A percentile compares a stretch with the other conserved stretches of the same genome.
These are phyloP conservation scores for Drosophila hamatofila DNA, from an alignment of 2,888 invertebrate species.

Conservation along the genomic window DNA sequence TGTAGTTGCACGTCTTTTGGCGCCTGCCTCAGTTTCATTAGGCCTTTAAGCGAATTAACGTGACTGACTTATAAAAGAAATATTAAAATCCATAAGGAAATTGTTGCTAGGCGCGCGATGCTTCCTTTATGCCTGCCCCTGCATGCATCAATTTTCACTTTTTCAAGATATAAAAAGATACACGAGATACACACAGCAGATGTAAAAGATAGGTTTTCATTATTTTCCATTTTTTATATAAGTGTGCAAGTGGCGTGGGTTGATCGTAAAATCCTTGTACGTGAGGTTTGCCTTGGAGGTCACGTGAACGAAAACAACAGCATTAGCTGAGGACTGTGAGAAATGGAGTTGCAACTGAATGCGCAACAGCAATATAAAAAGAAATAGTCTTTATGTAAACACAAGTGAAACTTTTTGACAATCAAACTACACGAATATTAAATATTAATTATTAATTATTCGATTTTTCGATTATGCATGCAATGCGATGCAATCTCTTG, in stretches of 20 bases:
- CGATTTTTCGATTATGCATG: slow-evolving; percentile 67
- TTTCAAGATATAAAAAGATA: slow-evolving; percentile 64
- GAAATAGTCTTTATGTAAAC: slow-evolving; percentile 55
- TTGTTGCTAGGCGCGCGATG: slow-evolving; percentile 48
- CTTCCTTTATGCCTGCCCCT: slow-evolving; percentile 53
- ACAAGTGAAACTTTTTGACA: slow-evolving; percentile 44
- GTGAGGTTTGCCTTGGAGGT: slow-evolving; percentile 80
- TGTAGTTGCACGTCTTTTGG: slow-evolving; percentile 59
- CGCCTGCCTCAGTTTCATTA: slow-evolving; percentile 70
- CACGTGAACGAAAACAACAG: slow-evolving; percentile 65
- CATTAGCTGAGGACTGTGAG: slow-evolving; percentile 33
- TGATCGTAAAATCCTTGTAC: slow-evolving; percentile 74
- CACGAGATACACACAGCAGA: slow-evolving; percentile 52
- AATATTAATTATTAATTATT: slow-evolving; percentile 64
- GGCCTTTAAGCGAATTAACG: slow-evolving; percentile 71
- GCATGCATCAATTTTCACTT: slow-evolving; percentile 79
- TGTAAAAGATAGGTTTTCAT: slow-evolving; percentile 35
- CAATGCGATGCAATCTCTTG: slow-evolving; percentile 69
- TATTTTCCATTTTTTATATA: slow-evolving; percentile 57
- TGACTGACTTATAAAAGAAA: slow-evolving; percentile 78
- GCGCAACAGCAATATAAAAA: slow-evolving; percentile 24
- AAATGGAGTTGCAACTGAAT: slow-evolving; percentile 48
- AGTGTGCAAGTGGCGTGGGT: slow-evolving; percentile 58
- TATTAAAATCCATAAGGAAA: slow-evolving; percentile 81
- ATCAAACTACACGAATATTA: slow-evolving; percentile 27